Evolutionary conservation across 1,140 invertebrate species (phyloP).

Genomic region (Radopholus similis): DNA sequence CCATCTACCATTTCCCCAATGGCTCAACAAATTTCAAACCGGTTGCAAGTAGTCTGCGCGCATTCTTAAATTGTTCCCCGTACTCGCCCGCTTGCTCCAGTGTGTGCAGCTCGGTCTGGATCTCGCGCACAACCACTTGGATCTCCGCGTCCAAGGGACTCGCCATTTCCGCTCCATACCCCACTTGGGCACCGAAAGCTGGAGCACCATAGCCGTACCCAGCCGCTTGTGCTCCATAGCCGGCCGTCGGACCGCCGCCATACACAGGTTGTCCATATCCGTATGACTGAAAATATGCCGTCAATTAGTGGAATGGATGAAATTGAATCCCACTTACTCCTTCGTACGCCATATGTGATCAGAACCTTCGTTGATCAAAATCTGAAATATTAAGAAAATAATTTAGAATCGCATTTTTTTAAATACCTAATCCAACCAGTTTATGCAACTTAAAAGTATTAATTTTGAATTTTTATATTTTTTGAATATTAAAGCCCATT

Average conservation of each 20-base stretch:
- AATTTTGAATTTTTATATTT: neutral
- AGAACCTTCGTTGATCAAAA: neutral
- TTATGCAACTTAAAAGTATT: neutral
- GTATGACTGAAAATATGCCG: neutral
- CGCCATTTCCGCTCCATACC: conserved; percentile 7
- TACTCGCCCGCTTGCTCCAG: conserved; percentile 38
- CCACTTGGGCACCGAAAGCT: neutral
- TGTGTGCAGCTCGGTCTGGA: conserved; percentile 29
- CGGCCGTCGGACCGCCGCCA: neutral
- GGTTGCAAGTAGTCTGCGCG: conserved; percentile 33
- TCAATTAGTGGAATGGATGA: neutral
- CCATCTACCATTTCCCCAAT: neutral
- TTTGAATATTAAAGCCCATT: conserved; percentile 6
- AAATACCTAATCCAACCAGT: no score
- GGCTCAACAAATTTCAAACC: conserved; percentile 21
- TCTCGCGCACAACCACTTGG: conserved; percentile 37
- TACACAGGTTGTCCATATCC: neutral
- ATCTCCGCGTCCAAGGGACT: conserved; percentile 42
- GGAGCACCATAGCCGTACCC: neutral
- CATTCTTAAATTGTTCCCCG: conserved; percentile 45
- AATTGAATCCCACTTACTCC: neutral
- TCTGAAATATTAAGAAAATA: neutral
- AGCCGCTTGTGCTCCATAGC: neutral
- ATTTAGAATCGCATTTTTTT: neutral
- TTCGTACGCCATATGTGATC: no score